Conservation (phyloP, 1,140 invertebrate species). For the Drosophila nasuta region DNA sequence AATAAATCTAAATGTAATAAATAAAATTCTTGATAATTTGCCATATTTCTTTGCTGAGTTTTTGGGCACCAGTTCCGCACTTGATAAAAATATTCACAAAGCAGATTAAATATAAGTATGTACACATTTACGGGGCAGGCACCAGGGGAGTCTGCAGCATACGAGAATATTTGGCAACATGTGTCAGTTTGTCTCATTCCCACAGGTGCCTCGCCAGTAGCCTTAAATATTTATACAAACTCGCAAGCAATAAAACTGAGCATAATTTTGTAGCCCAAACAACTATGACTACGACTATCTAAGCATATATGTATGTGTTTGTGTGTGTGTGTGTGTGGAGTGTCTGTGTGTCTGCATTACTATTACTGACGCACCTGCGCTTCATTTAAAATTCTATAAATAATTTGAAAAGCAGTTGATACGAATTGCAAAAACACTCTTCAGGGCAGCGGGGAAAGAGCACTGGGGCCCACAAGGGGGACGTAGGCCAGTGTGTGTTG, state of each 20-base stretch:
- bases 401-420: constrained; percentile 77
- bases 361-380: constrained; percentile 48
- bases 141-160: not conserved
- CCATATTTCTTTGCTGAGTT: not conserved
- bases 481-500: constrained; percentile 1
- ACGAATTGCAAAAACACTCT: constrained; percentile 49
- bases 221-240: constrained; percentile 71
- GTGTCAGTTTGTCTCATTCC: constrained; percentile 46
- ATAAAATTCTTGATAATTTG: not conserved
- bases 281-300: constrained; percentile 24
- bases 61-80: not conserved
- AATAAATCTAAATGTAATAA: not conserved
- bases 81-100: not conserved
- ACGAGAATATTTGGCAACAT: constrained; percentile 25
- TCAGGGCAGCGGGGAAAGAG: not conserved
- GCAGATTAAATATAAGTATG: not conserved
- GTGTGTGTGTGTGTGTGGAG: not conserved
- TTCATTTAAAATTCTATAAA: constrained; percentile 81
- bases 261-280: constrained; percentile 59
- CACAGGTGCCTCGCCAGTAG: constrained; percentile 59
- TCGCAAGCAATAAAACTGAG: constrained; percentile 66
- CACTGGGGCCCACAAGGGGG: not conserved
- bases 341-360: not conserved
- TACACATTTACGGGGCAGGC: not conserved
- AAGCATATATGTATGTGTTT: not conserved